Conservation (phyloP, 2,113 vertebrate species). For the Cathartes aura region DNA sequence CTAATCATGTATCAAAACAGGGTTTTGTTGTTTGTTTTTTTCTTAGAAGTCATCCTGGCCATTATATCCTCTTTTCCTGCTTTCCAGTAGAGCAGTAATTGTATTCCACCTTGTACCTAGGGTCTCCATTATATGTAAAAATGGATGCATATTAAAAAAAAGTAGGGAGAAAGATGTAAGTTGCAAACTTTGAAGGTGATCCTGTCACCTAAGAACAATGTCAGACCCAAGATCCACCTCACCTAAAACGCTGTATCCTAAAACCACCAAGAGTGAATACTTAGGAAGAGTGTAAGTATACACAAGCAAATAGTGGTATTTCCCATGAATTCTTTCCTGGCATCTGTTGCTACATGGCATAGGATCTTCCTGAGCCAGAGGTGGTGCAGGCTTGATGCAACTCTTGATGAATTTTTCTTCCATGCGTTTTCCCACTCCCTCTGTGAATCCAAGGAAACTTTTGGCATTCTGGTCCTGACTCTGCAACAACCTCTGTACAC, state of each 20-base stretch:
- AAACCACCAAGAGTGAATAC: background rate
- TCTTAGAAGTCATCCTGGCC: background rate
- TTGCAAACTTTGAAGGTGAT: background rate
- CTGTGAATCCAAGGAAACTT: background rate
- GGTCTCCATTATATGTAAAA: background rate
- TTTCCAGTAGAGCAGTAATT: background rate
- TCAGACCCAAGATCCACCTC: background rate
- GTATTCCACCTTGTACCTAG: background rate
- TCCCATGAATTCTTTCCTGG: background rate
- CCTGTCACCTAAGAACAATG: background rate
- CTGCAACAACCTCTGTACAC: background rate
- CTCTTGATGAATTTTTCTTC: background rate
- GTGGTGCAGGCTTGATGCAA: background rate
- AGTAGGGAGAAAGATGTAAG: accelerated
- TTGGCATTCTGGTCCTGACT: background rate
- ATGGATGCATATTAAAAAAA: background rate
- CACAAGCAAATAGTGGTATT: background rate
- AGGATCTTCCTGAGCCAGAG: background rate
- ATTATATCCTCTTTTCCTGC: background rate
- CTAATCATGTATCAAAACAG: background rate
- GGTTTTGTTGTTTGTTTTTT: background rate
- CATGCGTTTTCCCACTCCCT: background rate
- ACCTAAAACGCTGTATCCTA: background rate
- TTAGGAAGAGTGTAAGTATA: background rate
- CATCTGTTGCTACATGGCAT: background rate